Evolutionary conservation across 2,113 vertebrate genomes (phyloP).

Genomic region (Pristiophorus japonicus): DNA sequence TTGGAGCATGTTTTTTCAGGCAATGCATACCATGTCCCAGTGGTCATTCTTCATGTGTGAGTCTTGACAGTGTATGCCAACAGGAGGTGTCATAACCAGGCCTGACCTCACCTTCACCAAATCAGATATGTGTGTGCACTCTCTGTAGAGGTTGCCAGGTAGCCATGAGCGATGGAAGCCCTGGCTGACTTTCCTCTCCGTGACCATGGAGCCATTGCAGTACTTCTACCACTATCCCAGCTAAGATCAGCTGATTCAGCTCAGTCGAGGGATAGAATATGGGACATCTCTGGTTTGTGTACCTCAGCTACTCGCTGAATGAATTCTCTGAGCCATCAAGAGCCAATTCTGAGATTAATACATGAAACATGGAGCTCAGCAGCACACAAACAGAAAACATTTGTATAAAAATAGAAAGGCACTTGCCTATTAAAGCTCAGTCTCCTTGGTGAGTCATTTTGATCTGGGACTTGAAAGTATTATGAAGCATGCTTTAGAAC

Average conservation of each 20-base stretch:
- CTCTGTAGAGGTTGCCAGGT: background rate
- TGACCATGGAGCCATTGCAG: background rate
- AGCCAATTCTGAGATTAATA: background rate
- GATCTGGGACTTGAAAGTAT: conserved; percentile 20
- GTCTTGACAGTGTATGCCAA: background rate
- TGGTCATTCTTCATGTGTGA: background rate
- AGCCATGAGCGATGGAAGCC: background rate
- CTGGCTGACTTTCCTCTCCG: background rate
- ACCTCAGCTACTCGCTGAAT: background rate
- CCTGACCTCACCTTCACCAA: background rate
- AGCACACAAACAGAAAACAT: background rate
- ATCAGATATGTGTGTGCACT: background rate
- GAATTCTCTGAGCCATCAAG: background rate
- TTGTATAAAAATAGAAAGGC: conserved; percentile 19
- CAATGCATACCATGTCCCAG: background rate
- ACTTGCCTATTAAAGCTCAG: conserved; percentile 9
- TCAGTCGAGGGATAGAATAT: too few relatives aligned
- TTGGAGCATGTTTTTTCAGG: background rate
- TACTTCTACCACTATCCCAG: background rate
- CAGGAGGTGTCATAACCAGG: background rate
- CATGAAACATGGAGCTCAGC: background rate
- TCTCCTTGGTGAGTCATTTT: conserved; percentile 22
- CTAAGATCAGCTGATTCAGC: background rate
- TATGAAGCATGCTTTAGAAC: conserved; percentile 14
- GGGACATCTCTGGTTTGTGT: background rate